Evolutionary conservation across 2,113 vertebrate genomes (phyloP).

Genomic region (Rhombomys opimus): DNA sequence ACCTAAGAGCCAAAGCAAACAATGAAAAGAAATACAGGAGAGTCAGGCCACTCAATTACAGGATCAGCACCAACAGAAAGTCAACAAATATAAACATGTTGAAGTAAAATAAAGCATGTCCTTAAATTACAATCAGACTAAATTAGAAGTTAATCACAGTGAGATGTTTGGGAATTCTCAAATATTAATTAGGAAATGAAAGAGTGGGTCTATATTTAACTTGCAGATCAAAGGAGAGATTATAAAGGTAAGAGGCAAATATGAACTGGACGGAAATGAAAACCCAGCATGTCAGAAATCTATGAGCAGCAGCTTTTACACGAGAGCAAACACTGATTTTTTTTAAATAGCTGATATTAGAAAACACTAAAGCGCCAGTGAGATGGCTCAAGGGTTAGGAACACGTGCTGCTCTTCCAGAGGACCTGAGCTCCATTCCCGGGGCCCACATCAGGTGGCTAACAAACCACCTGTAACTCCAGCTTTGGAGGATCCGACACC

Average conservation of each 20-base stretch:
- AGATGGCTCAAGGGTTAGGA: background rate
- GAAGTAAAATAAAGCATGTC: constrained; percentile 8
- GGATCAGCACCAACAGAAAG: background rate
- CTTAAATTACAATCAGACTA: constrained; percentile 45
- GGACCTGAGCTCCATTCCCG: background rate
- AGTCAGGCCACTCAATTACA: background rate
- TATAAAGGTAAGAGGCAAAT: background rate
- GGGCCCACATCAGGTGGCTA: background rate
- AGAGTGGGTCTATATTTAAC: background rate
- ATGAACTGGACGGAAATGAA: constrained; percentile 16
- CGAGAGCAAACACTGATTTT: background rate
- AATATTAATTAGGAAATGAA: constrained; percentile 23
- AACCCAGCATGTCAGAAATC: background rate
- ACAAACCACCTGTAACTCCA: background rate
- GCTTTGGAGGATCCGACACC: background rate
- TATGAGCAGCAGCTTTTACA: background rate
- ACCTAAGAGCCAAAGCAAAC: background rate
- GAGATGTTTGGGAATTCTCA: background rate
- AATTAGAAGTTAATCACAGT: constrained; percentile 32
- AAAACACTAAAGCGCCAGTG: background rate
- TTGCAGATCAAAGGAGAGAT: constrained; percentile 4
- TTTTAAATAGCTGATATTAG: background rate
- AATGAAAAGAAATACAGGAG: constrained; percentile 25
- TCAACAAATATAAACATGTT: background rate
- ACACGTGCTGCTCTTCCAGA: background rate